Percentiles rank a stretch among this genome's conserved stretches.
Conservation (phyloP, 1,140 invertebrate species). For the Pachypeltis micranthus region DNA sequence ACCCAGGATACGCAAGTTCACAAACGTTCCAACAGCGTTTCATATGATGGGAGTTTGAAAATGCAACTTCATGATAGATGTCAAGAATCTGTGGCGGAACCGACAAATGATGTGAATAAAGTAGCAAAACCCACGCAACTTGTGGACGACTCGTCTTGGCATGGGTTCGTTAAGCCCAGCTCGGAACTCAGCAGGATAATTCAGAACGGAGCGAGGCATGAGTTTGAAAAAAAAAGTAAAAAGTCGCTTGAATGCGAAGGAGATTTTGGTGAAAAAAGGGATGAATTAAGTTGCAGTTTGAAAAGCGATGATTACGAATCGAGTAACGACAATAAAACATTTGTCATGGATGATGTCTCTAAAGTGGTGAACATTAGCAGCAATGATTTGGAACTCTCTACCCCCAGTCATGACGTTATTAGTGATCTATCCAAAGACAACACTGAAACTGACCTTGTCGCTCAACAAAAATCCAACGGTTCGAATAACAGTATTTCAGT, state of each 20-base stretch:
- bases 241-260: conserved; percentile 10
- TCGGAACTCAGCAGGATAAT: conserved; percentile 22
- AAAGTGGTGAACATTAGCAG: conserved; percentile 23
- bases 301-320: conserved; percentile 22
- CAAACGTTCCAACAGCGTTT: conserved; percentile 46
- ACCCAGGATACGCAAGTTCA: conserved; percentile 32
- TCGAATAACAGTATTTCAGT: conserved; percentile 13
- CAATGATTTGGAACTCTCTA: conserved; percentile 23
- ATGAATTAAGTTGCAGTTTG: conserved; percentile 20
- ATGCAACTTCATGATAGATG: not conserved
- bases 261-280: conserved; percentile 9
- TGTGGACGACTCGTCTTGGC: conserved; percentile 26
- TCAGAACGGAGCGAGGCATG: conserved; percentile 15
- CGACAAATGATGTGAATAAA: not conserved
- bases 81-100: conserved; percentile 12
- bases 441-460: conserved; percentile 20
- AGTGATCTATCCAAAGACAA: conserved; percentile 25
- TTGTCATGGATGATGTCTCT: conserved; percentile 25
- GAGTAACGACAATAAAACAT: conserved; percentile 23
- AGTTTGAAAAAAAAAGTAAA: conserved; percentile 13
- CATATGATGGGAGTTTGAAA: conserved; percentile 35
- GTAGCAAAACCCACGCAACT: too few species aligned
- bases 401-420: conserved; percentile 23
- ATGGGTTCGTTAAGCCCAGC: conserved; percentile 24
- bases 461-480: conserved; percentile 17